Base-by-base conservation (phyloP, 2,888 invertebrate genomes). In the Adelphocoris suturalis region DNA sequence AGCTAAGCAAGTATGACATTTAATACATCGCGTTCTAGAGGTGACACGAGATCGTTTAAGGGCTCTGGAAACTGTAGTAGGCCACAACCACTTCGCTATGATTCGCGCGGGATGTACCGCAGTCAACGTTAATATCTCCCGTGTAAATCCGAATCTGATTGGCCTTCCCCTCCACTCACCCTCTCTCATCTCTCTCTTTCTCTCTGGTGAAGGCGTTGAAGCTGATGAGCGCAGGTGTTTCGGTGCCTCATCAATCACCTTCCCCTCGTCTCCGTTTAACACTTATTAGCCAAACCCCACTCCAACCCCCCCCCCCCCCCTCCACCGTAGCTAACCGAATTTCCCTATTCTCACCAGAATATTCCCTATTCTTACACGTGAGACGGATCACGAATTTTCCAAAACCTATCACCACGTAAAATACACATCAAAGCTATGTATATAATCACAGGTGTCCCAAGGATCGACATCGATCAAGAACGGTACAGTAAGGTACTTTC, bases 201-300 rank as follows among this genome's bases (percentile, higher is more conserved):
- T 52, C 12, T 2, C 7, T 52, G 16, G 19, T 3, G n/a, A 16
- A 61, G 61, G 52, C 52, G 52, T 52, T 52, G 52, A 52, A 52
- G 52, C 52, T 52, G 52, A 52, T 52, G 52, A 52, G 61, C 61
- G 61, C 61, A 61, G 61, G 61, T 61, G 61, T 61, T 61, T 19
- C 16, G 61, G 16, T 61, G 61, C 7, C 61, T 19, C 61, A 19
- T 61, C 61, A 61, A 19, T 19, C 19, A 16, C 19, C 16, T 19
- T 61, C 61, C 19, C 61, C 9, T 61, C 61, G n/a, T 19, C 19
- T 61, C 11, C 61, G 61, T 61, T 61, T 61, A 61, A 61, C 61
- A 19, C 61, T 61, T 61, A 61, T 19, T 61, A 19, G n/a, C 19
- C 61, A 37, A n/a, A 7, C 16, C 14, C 61, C 61, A n/a, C 61